phyloP scores from a whole-genome alignment of 2,797 vertebrate genomes.

The Chiroxiphia lanceolata region DNA sequence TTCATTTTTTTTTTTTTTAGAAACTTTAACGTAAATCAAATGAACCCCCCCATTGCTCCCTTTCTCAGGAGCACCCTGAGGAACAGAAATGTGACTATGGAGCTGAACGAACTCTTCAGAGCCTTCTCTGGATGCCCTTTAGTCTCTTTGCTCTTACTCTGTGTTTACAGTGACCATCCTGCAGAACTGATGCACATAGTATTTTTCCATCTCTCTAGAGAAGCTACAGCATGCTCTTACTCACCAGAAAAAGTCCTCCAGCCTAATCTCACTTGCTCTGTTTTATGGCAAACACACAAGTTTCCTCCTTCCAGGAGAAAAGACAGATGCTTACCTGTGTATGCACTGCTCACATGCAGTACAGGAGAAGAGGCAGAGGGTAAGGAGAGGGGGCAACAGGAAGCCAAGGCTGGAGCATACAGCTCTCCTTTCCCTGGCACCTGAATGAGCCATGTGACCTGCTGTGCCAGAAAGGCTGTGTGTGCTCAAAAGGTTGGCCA shows the following conservation, averaged over 20 bases:
- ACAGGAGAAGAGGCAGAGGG: background rate
- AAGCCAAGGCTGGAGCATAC: background rate
- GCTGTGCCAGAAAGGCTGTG: background rate
- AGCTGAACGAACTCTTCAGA: background rate
- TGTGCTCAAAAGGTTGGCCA: background rate
- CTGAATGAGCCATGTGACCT: background rate
- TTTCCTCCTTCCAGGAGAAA: background rate
- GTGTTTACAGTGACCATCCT: background rate
- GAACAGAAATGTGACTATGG: background rate
- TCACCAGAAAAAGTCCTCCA: background rate
- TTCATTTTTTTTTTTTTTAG: background rate
- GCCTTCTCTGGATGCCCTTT: background rate
- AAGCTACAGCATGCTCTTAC: background rate
- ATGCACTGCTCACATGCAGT: background rate
- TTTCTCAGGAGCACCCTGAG: background rate
- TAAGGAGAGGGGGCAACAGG: background rate
- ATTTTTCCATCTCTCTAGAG: background rate
- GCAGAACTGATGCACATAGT: rapidly evolving
- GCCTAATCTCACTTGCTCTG: background rate
- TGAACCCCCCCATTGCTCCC: background rate
- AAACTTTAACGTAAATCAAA: background rate
- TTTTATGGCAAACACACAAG: background rate
- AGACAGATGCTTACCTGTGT: background rate
- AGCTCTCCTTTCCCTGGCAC: background rate
- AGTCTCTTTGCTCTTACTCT: background rate